These are phyloP conservation scores for Dryobotodes eremita DNA, from an alignment of 2,888 invertebrate genomes.

Conservation along the genomic window DNA sequence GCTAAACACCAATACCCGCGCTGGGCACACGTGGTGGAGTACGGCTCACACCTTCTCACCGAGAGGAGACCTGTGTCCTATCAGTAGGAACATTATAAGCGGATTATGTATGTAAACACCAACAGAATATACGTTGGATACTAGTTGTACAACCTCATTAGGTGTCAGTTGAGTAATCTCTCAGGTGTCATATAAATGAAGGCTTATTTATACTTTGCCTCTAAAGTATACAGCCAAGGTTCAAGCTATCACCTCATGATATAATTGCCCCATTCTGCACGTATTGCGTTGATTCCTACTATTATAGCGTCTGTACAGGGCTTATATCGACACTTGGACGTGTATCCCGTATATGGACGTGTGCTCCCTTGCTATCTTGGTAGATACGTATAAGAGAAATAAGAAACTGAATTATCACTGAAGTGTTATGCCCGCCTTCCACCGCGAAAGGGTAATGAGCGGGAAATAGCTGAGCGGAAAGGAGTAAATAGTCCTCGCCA, in stretches of 20 bases:
- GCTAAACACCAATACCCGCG: too few species aligned
- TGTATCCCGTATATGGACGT: too few species aligned
- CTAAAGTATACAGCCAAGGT: slow-evolving; percentile 57
- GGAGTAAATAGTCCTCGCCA: too few species aligned
- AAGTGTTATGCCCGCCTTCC: too few species aligned
- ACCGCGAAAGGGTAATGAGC: too few species aligned
- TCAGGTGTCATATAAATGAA: slow-evolving; percentile 42
- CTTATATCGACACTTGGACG: slow-evolving; percentile 50
- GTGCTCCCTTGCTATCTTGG: slow-evolving; percentile 33
- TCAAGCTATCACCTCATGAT: slow-evolving; percentile 45
- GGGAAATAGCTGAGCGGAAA: too few species aligned
- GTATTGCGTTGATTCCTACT: slow-evolving; percentile 35
- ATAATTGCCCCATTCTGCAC: slow-evolving; percentile 60
- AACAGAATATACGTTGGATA: slow-evolving; percentile 17
- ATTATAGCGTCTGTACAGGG: slow-evolving; percentile 22
- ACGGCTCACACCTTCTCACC: too few species aligned
- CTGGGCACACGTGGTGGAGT: too few species aligned
- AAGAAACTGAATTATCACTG: not conserved
- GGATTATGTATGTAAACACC: not conserved
- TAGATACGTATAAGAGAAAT: not conserved
- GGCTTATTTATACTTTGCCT: slow-evolving; percentile 44
- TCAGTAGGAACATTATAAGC: not conserved
- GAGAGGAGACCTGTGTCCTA: not conserved
- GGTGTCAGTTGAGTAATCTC: slow-evolving; percentile 37
- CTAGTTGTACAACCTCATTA: slow-evolving; percentile 15